These are phyloP conservation scores for Geococcyx californianus DNA, from an alignment of 2,113 vertebrate genomes.

Conservation along the genomic window DNA sequence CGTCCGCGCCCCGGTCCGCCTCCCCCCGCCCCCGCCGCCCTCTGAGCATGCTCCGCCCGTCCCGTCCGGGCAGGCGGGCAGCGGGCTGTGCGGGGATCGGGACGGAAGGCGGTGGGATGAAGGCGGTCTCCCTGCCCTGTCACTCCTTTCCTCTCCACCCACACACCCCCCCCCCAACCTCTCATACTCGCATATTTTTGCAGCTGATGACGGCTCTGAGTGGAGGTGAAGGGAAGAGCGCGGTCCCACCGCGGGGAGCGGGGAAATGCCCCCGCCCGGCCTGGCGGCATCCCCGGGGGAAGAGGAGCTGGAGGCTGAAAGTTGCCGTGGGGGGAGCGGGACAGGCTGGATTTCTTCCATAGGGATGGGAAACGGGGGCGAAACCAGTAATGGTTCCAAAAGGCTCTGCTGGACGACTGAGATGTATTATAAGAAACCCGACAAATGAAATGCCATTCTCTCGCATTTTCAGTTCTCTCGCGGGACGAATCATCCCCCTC, in stretches of 20 bases:
- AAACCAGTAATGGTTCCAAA: no score
- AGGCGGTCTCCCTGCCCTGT: no score
- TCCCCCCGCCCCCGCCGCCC: background rate
- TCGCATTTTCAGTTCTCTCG: background rate
- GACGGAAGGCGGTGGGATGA: rapidly evolving
- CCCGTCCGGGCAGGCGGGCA: background rate
- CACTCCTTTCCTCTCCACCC: background rate
- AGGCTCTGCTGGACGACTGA: background rate
- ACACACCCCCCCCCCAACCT: background rate
- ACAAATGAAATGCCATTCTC: background rate
- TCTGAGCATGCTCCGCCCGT: slow-evolving; percentile 1
- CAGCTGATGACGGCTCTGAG: background rate
- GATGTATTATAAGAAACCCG: background rate
- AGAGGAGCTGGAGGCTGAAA: background rate
- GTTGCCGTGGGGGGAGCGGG: background rate
- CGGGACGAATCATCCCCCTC: background rate
- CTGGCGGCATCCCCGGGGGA: background rate
- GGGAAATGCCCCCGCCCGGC: background rate
- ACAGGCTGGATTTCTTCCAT: background rate
- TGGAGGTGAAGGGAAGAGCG: background rate
- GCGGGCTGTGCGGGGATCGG: background rate
- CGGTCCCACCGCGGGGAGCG: background rate
- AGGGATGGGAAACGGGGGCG: background rate
- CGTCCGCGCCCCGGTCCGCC: background rate
- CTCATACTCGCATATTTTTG: no score